phyloP scores from a whole-genome alignment of 2,113 vertebrate species.

The Amphiprion ocellaris region DNA sequence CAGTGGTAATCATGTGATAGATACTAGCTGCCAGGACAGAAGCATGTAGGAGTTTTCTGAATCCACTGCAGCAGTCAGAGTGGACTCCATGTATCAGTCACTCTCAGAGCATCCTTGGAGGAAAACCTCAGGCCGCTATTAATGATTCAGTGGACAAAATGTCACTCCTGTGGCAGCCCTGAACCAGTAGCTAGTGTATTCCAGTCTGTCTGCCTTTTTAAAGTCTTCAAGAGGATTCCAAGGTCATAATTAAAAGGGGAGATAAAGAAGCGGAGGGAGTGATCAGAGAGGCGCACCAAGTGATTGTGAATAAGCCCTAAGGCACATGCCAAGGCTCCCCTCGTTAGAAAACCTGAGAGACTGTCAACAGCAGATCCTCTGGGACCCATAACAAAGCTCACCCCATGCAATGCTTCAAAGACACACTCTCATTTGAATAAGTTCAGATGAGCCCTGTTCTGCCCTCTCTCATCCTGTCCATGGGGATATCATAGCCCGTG shows the following conservation, averaged over 20 bases:
- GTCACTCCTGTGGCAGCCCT: neutral
- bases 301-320: constrained; percentile 80
- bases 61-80: neutral
- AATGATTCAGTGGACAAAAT: constrained; percentile 44
- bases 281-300: constrained; percentile 82
- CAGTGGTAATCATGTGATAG: constrained; percentile 5
- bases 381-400: constrained; percentile 79
- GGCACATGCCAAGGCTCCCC: constrained; percentile 80
- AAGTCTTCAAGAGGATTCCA: constrained; percentile 70
- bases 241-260: constrained; percentile 70
- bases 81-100: constrained; percentile 32
- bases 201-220: constrained; percentile 73
- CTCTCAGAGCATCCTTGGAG: constrained; percentile 19
- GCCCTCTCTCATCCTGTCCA: constrained; percentile 41
- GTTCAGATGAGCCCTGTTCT: constrained; percentile 54
- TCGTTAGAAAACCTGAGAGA: constrained; percentile 80
- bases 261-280: constrained; percentile 63
- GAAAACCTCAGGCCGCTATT: constrained; percentile 6
- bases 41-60: constrained; percentile 7
- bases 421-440: constrained; percentile 66
- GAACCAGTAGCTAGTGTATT: constrained; percentile 7
- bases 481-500: constrained; percentile 20
- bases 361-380: constrained; percentile 68
- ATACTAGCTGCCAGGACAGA: neutral
- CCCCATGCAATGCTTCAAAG: constrained; percentile 75